Evolutionary conservation across 2,888 invertebrate species (phyloP).

Genomic region (Coelinius sp.): DNA sequence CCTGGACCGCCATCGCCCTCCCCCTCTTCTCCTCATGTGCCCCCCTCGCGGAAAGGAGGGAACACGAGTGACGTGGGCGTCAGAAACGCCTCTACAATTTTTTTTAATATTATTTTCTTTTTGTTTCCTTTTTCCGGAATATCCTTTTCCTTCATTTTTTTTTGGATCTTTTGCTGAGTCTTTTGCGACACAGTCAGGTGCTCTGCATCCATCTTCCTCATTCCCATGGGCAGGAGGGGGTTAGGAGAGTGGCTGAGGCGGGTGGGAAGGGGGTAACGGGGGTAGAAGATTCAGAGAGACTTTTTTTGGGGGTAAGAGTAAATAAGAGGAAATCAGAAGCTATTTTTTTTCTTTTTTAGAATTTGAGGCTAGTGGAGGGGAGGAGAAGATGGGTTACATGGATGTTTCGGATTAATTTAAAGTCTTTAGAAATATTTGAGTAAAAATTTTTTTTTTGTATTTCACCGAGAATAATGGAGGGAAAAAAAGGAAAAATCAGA

Average conservation of each 20-base stretch:
- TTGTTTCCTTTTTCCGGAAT: slow-evolving; percentile 50
- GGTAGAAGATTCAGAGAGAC: not conserved
- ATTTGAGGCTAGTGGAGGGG: slow-evolving; percentile 3
- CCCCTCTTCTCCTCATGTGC: slow-evolving; percentile 65
- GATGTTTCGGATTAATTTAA: too few relatives aligned
- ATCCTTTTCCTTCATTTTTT: slow-evolving; percentile 47
- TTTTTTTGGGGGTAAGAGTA: not conserved
- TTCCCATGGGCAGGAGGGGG: slow-evolving; percentile 5
- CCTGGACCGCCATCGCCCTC: slow-evolving; percentile 64
- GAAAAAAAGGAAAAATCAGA: too few relatives aligned
- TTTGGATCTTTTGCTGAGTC: slow-evolving; percentile 32
- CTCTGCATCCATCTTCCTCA: slow-evolving; percentile 35
- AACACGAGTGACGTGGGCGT: slow-evolving; percentile 67
- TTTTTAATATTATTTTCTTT: slow-evolving; percentile 41
- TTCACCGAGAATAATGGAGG: too few relatives aligned
- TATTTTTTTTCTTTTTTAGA: slow-evolving; percentile 7
- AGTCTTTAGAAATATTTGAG: too few relatives aligned
- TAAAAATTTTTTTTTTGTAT: too few relatives aligned
- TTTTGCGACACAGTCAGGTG: slow-evolving; percentile 37
- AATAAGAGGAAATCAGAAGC: slow-evolving; percentile 7
- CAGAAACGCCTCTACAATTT: slow-evolving; percentile 63
- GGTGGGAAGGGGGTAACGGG: not conserved
- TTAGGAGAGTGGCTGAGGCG: not conserved
- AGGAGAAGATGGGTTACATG: not conserved
- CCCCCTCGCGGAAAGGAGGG: slow-evolving; percentile 53